phyloP scores from a whole-genome alignment of 2,797 vertebrate species.

The Enoplosus armatus region DNA sequence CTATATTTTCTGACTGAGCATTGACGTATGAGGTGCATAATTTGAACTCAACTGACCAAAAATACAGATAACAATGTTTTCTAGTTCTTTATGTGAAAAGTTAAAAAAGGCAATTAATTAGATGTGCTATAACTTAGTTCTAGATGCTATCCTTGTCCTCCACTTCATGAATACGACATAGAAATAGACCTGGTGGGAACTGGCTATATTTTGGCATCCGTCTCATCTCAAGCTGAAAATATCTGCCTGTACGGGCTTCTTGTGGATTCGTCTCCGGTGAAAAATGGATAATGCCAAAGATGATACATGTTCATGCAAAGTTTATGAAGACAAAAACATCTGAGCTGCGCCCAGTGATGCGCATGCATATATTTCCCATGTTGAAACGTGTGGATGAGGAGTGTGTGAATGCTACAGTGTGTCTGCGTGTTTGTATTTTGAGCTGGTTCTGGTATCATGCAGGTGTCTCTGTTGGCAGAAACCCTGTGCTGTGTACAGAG shows the following conservation, averaged over 20 bases:
- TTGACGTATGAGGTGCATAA: not conserved
- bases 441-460: conserved; percentile 4
- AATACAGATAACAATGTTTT: not conserved
- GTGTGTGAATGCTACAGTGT: conserved; percentile 6
- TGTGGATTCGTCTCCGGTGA: conserved; percentile 7
- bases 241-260: not conserved
- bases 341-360: conserved; percentile 12
- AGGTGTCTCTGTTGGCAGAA: conserved; percentile 39
- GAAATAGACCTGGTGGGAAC: conserved; percentile 4
- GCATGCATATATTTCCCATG: conserved; percentile 31
- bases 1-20: not conserved
- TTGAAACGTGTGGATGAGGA: conserved; percentile 26
- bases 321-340: conserved; percentile 29
- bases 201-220: not conserved
- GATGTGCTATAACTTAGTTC: not conserved
- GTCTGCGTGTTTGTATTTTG: conserved; percentile 5
- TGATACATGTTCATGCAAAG: conserved; percentile 32
- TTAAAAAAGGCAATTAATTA: not conserved
- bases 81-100: not conserved
- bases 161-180: not conserved
- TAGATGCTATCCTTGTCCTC: not conserved
- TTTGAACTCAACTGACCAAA: not conserved
- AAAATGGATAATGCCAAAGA: conserved; percentile 33
- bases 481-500: conserved; percentile 12
- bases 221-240: conserved; percentile 9